phyloP scores from a whole-genome alignment of 2,797 vertebrate genomes.

The Psittacula derbiana region DNA sequence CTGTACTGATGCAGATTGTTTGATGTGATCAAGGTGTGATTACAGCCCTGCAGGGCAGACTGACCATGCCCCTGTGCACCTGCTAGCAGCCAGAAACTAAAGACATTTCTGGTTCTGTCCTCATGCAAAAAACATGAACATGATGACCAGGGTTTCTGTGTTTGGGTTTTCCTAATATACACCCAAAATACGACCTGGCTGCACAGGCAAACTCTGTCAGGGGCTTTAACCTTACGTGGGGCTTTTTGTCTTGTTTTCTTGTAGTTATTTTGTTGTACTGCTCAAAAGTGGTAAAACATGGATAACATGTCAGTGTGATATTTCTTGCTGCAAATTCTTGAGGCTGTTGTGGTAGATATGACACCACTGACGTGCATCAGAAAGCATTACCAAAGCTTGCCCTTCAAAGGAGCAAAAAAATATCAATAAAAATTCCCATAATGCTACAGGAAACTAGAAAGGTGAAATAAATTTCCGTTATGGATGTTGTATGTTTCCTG shows the following conservation, averaged over 20 bases:
- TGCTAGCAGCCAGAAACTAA: background rate
- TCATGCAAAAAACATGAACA: background rate
- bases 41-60: background rate
- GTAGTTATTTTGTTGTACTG: background rate
- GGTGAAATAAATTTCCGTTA: conserved; percentile 10
- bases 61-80: background rate
- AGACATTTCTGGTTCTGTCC: background rate
- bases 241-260: background rate
- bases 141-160: accelerated
- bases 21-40: accelerated
- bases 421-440: background rate
- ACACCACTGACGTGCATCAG: background rate
- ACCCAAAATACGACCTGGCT: background rate
- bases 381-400: background rate
- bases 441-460: background rate
- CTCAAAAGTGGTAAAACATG: background rate
- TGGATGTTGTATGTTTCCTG: background rate
- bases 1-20: accelerated
- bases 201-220: background rate
- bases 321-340: background rate
- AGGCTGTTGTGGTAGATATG: background rate
- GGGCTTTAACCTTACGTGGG: background rate
- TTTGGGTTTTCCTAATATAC: background rate
- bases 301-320: background rate
- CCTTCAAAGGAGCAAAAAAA: background rate